Evolutionary conservation across 1,140 invertebrate genomes (phyloP).

Genomic region (Antheraea pernyi): DNA sequence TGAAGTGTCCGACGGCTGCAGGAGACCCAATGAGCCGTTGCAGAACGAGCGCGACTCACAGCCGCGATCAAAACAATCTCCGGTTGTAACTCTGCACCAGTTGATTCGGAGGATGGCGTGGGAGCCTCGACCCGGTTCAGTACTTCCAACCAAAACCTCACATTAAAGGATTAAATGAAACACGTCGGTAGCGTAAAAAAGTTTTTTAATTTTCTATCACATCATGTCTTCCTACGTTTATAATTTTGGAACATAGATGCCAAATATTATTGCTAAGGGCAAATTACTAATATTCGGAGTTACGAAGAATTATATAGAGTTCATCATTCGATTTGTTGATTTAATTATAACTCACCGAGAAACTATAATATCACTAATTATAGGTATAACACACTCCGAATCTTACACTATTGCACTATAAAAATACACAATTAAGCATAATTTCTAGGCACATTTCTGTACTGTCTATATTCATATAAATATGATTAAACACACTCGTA

Average conservation of each 20-base stretch:
- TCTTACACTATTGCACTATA: slow-evolving; percentile 56
- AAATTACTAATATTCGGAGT: slow-evolving; percentile 64
- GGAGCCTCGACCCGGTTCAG: slow-evolving; percentile 50
- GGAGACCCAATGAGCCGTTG: slow-evolving; percentile 46
- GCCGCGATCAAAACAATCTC: slow-evolving; percentile 41
- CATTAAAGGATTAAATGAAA: slow-evolving; percentile 22
- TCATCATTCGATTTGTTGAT: background rate
- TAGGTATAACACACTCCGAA: slow-evolving; percentile 52
- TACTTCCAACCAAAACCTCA: slow-evolving; percentile 25
- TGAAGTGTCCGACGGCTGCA: slow-evolving; percentile 40
- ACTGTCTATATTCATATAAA: slow-evolving; percentile 60
- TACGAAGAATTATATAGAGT: slow-evolving; percentile 11
- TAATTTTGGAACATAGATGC: slow-evolving; percentile 70
- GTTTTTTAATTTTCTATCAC: slow-evolving; percentile 73
- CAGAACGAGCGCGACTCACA: slow-evolving; percentile 49
- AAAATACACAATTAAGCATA: slow-evolving; percentile 73
- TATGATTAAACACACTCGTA: slow-evolving; percentile 61
- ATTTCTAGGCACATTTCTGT: slow-evolving; percentile 75
- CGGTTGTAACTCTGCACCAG: slow-evolving; percentile 38
- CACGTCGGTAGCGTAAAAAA: slow-evolving; percentile 66
- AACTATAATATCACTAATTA: background rate
- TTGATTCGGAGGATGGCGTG: slow-evolving; percentile 59
- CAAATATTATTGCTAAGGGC: slow-evolving; percentile 57
- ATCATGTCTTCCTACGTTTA: slow-evolving; percentile 70
- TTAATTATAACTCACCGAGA: slow-evolving; percentile 1